Percentiles rank a stretch among this genome's conserved stretches.
Evolutionary conservation across 1,140 invertebrate genomes (phyloP).

Genomic region (Drosophila subobscura): DNA sequence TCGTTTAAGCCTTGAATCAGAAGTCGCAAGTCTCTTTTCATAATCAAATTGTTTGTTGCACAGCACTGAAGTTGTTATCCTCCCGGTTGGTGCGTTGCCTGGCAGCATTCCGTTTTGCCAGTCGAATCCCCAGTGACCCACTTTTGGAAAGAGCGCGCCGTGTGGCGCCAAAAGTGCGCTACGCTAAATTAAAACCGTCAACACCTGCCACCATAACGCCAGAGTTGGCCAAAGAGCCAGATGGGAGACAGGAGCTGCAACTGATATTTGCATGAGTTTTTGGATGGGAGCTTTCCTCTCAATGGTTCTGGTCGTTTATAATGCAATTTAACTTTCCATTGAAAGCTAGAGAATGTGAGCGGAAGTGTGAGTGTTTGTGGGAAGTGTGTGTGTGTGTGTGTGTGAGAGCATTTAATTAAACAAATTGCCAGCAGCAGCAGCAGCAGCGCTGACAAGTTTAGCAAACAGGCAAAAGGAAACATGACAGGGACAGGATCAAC

Average conservation of each 20-base stretch:
- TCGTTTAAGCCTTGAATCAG: not conserved
- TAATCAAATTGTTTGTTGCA: slow-evolving; percentile 2
- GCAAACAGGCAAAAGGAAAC: slow-evolving; percentile 20
- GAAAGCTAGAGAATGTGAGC: not conserved
- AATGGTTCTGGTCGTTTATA: slow-evolving; percentile 13
- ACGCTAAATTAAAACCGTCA: slow-evolving; percentile 30
- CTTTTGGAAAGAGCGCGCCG: not conserved
- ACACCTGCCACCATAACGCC: not conserved
- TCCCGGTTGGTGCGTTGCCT: not conserved
- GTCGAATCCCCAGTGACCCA: slow-evolving; percentile 50
- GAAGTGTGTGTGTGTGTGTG: slow-evolving; percentile 3
- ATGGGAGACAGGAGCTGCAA: not conserved
- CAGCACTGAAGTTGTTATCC: slow-evolving; percentile 1
- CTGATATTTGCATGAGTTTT: slow-evolving; percentile 19
- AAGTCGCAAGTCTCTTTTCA: not conserved
- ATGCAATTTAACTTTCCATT: slow-evolving; percentile 26
- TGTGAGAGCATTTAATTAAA: slow-evolving; percentile 37
- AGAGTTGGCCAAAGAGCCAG: not conserved
- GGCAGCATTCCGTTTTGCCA: slow-evolving; percentile 25
- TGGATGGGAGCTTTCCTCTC: slow-evolving; percentile 6
- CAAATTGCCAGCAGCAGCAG: slow-evolving; percentile 41
- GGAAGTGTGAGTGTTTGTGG: slow-evolving; percentile 1
- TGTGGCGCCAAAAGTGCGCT: slow-evolving; percentile 14
- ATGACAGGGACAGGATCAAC: slow-evolving; percentile 24
- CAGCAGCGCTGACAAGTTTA: slow-evolving; percentile 36